These are phyloP conservation scores for Lagorchestes hirsutus DNA, from an alignment of 2,797 vertebrate genomes.

Conservation along the genomic window DNA sequence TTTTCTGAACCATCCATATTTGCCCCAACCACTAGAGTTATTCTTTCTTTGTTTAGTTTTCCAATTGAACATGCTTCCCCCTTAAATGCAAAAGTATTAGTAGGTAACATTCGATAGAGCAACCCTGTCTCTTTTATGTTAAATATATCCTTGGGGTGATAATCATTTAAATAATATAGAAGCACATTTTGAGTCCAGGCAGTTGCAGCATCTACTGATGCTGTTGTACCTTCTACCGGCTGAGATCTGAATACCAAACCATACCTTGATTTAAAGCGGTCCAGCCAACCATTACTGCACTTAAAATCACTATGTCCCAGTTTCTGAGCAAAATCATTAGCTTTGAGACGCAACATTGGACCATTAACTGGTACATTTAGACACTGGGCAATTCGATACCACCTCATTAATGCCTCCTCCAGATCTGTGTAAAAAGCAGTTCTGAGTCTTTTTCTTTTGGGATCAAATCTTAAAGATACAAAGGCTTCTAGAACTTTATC, in stretches of 20 bases:
- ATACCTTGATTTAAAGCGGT: conserved; percentile 87
- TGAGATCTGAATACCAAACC: conserved; percentile 85
- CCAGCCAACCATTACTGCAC: conserved; percentile 87
- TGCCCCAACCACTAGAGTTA: conserved; percentile 80
- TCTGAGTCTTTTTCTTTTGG: conserved; percentile 85
- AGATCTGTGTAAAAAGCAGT: conserved; percentile 84
- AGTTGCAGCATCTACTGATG: conserved; percentile 60
- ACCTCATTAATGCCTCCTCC: conserved; percentile 85
- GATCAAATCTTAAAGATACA: conserved; percentile 84
- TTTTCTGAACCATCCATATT: conserved; percentile 86
- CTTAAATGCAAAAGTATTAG: conserved; percentile 83
- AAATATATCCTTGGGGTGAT: conserved; percentile 82
- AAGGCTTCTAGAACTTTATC: conserved; percentile 86
- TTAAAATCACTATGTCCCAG: conserved; percentile 86
- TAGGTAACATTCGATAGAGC: conserved; percentile 84
- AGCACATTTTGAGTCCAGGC: conserved; percentile 80
- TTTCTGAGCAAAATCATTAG: conserved; percentile 86
- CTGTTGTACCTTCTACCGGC: conserved; percentile 64
- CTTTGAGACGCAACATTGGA: conserved; percentile 84
- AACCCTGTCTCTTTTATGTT: conserved; percentile 82
- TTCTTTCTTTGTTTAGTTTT: conserved; percentile 79
- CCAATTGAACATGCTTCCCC: conserved; percentile 83
- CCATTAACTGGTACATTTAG: conserved; percentile 84
- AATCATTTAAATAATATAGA: conserved; percentile 81
- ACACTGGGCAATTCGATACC: conserved; percentile 84